Evolutionary conservation across 2,797 vertebrate species (phyloP), one percentile per base, ranked within the genome.

Genomic region (Melanogrammus aeglefinus): DNA sequence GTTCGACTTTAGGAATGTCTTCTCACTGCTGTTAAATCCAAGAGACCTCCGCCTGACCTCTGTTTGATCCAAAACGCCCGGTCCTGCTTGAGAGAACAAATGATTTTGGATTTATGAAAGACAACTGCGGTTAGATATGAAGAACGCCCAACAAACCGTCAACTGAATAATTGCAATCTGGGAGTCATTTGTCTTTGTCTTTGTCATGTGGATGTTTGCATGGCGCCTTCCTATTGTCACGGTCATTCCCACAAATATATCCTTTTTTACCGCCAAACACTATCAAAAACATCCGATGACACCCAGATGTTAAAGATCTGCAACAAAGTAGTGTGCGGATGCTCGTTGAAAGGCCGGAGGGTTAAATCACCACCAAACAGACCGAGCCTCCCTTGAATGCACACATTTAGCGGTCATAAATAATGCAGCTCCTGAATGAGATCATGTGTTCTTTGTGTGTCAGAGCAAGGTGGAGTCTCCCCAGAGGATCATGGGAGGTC

Each of bases 381-480:
- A 73, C 18, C 29, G 69, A 33, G n/a, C 41, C 72, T 36, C 21
- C 77, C 72, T 76, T 39, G 73, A 39, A 77, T 81, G 38, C 73
- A 71, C 66, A 57, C 8, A 78, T 77, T 79, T 21, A 69, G 76
- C 44, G 66, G 71, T 75, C 77, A 78, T 85, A 73, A 80, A 81
- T 82, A 80, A 80, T 82, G 38, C 41, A 82, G 72, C 35, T 16
- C 39, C 21, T 44, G 57, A 76, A 85, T 78, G 38, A 80, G 75
- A 75, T 80, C 36, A 77, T 77, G 75, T 14, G n/a, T 21, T 74
- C 70, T 74, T 31, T 74, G 31, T 74, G 47, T 77, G 72, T 73
- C 70, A 33, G 31, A 74, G 81, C 36, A 18, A 78, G 51, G 73
- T 71, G 73, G 39, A 69, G n/a, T 27, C 57, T 41, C 41, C 75